Evolutionary conservation across 2,797 vertebrate genomes (phyloP), one percentile per base, ranked within the genome.

Genomic region (Lycodopsis pacificus): DNA sequence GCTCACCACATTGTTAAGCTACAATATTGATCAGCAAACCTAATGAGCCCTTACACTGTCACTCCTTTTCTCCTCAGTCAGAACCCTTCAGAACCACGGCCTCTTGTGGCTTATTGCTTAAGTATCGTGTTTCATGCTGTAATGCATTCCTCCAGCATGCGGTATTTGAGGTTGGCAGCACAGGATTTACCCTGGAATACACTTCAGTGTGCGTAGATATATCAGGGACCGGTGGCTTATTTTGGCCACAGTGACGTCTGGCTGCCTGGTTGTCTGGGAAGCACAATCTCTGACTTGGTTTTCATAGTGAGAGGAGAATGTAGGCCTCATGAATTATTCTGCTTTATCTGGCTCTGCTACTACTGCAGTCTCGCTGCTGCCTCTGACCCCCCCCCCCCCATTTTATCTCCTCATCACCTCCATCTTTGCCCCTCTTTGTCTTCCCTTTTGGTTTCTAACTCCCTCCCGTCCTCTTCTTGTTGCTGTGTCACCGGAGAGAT

Each of bases 251-350:
- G 32, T 62, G 80, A 78, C 75, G 80, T 81, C 77, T 71, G 83
- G 59, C 68, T 81, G 89, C 64, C 71, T 88, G 76, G 36, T 85
- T 80, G 79, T 88, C 77, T 89, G 87, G 78, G 65, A 83, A 73
- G 78, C 71, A 54, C 64, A 56, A 48, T 81, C 73, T 84, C 80
- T 74, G 80, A 71, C 66, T 82, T 49, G 82, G 83, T 86, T 80
- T 53, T 80, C 86, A 73, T 70, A 83, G 90, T 86, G 88, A 84
- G 85, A 77, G 76, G 79, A 86, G 87, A 90, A 87, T 89, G 79
- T 80, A 83, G 87, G 77, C 77, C 80, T 90, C 83, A 92, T 94
- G 89, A 93, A 94, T 94, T 86, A 94, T 94, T 93, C 92, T 85
- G 77, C 86, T 91, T 92, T 65, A 91, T 91, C 76, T 87, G 69